Conservation (phyloP, 1,140 invertebrate species). For the Drosophila chauvacae region DNA sequence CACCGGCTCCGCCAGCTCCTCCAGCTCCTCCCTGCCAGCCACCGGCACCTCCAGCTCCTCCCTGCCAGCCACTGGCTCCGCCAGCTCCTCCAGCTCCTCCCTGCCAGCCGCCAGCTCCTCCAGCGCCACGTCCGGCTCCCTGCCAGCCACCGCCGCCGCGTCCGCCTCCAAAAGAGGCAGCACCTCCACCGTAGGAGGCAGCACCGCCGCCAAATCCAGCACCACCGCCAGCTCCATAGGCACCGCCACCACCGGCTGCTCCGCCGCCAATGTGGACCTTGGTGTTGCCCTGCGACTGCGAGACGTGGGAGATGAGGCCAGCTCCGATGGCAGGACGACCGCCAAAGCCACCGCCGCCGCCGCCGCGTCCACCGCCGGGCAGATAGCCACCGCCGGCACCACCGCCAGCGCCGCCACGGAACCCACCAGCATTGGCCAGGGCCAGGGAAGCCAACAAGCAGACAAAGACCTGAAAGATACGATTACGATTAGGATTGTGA, state of each 20-base stretch:
- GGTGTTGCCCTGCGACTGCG: slow-evolving; percentile 64
- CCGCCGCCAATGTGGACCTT: slow-evolving; percentile 66
- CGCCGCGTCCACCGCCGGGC: slow-evolving; percentile 51
- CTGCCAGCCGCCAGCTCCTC: slow-evolving; percentile 50
- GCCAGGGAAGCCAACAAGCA: slow-evolving; percentile 68
- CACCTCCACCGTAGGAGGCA: slow-evolving; percentile 35
- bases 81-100: slow-evolving; percentile 52
- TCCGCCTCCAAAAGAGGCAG: slow-evolving; percentile 12
- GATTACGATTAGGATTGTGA: background rate
- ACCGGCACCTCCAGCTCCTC: slow-evolving; percentile 2
- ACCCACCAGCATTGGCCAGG: slow-evolving; percentile 64
- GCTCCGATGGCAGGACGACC: slow-evolving; percentile 56
- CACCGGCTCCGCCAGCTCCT: slow-evolving; percentile 51
- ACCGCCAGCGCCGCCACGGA: slow-evolving; percentile 59
- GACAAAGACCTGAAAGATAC: slow-evolving; percentile 51
- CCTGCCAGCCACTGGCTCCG: slow-evolving; percentile 36
- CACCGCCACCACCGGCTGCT: slow-evolving; percentile 20
- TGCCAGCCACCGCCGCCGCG: slow-evolving; percentile 28
- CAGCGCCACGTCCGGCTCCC: slow-evolving; percentile 34
- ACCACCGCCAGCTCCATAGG: slow-evolving; percentile 29
- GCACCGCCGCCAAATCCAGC: slow-evolving; percentile 13
- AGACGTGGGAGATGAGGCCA: slow-evolving; percentile 62
- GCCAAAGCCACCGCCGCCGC: slow-evolving; percentile 46
- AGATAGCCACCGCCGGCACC: slow-evolving; percentile 49
- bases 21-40: slow-evolving; percentile 59